Evolutionary conservation across 2,888 invertebrate species (phyloP).

Genomic region (Metallyticus violacea): DNA sequence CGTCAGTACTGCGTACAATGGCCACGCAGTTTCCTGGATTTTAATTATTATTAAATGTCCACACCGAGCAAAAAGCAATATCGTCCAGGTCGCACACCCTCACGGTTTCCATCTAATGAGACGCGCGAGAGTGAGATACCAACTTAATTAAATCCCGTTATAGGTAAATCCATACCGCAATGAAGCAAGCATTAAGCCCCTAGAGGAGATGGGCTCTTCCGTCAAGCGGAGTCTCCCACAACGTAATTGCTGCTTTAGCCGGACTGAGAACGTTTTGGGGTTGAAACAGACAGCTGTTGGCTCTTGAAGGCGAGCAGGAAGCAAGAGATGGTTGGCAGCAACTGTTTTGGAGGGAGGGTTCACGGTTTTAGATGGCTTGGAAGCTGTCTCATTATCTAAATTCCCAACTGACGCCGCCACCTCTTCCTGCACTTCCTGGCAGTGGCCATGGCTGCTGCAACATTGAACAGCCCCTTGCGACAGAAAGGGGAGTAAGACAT

Average conservation of each 20-base stretch:
- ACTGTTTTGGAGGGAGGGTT: no score
- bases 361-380: no score
- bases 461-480: neutral
- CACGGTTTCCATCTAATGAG: no score
- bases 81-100: neutral
- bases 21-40: neutral
- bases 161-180: neutral
- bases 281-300: no score
- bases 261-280: no score
- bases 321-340: neutral
- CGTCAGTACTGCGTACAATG: no score
- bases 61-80: neutral
- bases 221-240: no score
- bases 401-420: neutral
- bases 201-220: neutral
- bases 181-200: neutral
- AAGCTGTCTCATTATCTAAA: conserved; percentile 10
- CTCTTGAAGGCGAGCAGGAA: neutral
- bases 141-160: conserved; percentile 8
- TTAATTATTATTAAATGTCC: neutral
- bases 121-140: no score
- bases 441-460: neutral
- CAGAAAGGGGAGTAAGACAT: neutral
- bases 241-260: no score
- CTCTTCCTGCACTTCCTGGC: no score